Percentiles rank a stretch among this genome's conserved stretches.
Evolutionary conservation across 2,888 invertebrate species (phyloP).

Genomic region (Pristionchus entomophagus): DNA sequence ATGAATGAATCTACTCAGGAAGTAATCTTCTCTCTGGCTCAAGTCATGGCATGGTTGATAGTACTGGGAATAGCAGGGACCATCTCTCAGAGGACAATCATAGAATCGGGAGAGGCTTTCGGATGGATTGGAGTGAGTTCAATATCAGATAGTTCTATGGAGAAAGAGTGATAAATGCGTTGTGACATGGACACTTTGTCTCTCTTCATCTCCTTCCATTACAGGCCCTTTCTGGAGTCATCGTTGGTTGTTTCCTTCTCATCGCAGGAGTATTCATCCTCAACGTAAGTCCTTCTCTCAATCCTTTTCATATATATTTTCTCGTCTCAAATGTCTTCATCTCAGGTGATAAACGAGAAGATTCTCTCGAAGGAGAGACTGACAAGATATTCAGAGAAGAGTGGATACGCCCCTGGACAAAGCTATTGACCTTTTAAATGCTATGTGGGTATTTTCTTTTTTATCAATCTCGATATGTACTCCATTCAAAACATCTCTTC

Average conservation of each 20-base stretch:
- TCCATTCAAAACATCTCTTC: too few relatives aligned
- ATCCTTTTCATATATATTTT: too few relatives aligned
- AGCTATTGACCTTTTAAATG: too few relatives aligned
- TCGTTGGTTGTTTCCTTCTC: slow-evolving; percentile 70
- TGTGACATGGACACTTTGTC: too few relatives aligned
- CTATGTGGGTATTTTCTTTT: too few relatives aligned
- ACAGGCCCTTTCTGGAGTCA: slow-evolving; percentile 73
- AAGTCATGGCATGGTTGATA: slow-evolving; percentile 74
- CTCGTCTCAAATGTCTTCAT: neutral
- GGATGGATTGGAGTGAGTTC: slow-evolving; percentile 72
- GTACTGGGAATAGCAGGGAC: slow-evolving; percentile 73
- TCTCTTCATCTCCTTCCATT: slow-evolving; percentile 32
- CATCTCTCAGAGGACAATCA: slow-evolving; percentile 72
- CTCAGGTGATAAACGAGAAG: slow-evolving; percentile 69
- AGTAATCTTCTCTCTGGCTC: slow-evolving; percentile 72
- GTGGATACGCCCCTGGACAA: slow-evolving; percentile 28
- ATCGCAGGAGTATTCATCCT: slow-evolving; percentile 70
- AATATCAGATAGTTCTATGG: too few relatives aligned
- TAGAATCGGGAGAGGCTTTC: slow-evolving; percentile 74
- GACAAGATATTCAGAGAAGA: neutral
- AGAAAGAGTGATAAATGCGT: too few relatives aligned
- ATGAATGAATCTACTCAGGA: slow-evolving; percentile 71
- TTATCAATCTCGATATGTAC: too few relatives aligned
- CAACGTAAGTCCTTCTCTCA: too few relatives aligned
- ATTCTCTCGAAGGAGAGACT: slow-evolving; percentile 57